phyloP scores from a whole-genome alignment of 2,797 vertebrate genomes.

The Mormyrops attenuatus region DNA sequence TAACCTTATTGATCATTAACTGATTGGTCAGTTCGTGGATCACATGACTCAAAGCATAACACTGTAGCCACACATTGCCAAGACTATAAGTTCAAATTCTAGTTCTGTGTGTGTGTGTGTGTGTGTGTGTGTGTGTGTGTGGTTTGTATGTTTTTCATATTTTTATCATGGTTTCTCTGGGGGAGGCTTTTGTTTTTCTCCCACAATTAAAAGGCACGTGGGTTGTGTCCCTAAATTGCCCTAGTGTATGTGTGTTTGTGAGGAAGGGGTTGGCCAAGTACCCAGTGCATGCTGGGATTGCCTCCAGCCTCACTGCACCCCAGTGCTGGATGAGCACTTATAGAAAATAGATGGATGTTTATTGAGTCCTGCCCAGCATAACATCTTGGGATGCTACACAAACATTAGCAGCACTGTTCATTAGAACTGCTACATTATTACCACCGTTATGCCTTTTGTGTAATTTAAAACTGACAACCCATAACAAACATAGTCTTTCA shows the following conservation, averaged over 20 bases:
- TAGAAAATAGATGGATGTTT: conserved; percentile 7
- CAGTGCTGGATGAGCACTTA: not conserved
- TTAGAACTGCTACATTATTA: not conserved
- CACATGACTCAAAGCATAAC: not conserved
- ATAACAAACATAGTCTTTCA: conserved; percentile 9
- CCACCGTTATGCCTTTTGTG: not conserved
- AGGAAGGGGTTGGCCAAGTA: not conserved
- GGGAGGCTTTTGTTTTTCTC: not conserved
- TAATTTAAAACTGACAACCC: conserved; percentile 6
- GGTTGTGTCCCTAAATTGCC: not conserved
- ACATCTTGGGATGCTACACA: not conserved
- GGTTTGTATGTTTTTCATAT: not conserved
- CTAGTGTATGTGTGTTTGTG: not conserved
- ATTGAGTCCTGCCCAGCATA: not conserved
- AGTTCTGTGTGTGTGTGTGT: not conserved
- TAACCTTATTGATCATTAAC: not conserved
- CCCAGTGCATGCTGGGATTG: not conserved
- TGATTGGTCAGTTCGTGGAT: not conserved
- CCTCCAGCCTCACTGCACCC: not conserved
- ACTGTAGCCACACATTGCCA: not conserved
- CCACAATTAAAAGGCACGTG: not conserved
- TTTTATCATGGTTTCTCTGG: not conserved
- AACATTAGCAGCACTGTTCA: not conserved
- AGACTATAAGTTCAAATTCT: not conserved
- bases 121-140: not conserved